These are phyloP conservation scores for Amphimallon solstitiale DNA, from an alignment of 2,888 invertebrate species.

Conservation along the genomic window DNA sequence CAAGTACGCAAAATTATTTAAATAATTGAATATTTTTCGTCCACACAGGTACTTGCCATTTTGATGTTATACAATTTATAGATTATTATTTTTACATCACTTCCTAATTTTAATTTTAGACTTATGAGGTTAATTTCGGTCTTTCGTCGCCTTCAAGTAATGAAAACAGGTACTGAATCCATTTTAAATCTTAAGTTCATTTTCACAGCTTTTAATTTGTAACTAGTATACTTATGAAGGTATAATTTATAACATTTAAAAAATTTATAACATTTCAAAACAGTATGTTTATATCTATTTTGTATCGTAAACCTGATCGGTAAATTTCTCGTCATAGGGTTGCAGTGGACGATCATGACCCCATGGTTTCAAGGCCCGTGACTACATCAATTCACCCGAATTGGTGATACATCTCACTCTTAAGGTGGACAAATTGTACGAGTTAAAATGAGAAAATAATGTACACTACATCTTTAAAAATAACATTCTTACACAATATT, in stretches of 20 bases:
- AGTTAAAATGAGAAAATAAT: conserved; percentile 41
- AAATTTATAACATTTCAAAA: conserved; percentile 24
- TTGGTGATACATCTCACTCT: conserved; percentile 54
- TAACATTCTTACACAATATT: conserved; percentile 28
- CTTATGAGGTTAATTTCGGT: conserved; percentile 64
- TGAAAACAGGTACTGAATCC: conserved; percentile 62
- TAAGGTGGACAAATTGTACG: conserved; percentile 47
- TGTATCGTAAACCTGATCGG: conserved; percentile 59
- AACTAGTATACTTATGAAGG: conserved; percentile 33
- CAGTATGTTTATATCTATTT: conserved; percentile 39
- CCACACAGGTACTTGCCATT: conserved; percentile 36
- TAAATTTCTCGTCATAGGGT: conserved; percentile 64
- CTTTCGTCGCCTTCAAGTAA: conserved; percentile 62
- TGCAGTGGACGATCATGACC: conserved; percentile 59
- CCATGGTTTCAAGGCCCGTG: conserved; percentile 53
- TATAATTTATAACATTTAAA: conserved; percentile 18
- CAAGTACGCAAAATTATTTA: conserved; percentile 20
- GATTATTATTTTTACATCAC: conserved; percentile 58
- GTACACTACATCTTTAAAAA: conserved; percentile 42
- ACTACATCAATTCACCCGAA: conserved; percentile 58
- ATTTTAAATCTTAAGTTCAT: conserved; percentile 42
- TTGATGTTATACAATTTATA: conserved; percentile 46
- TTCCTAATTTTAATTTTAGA: conserved; percentile 65
- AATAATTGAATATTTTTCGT: conserved; percentile 1
- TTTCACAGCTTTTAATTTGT: conserved; percentile 32